Evolutionary conservation across 2,888 invertebrate species (phyloP).

Genomic region (Acleris laterana): DNA sequence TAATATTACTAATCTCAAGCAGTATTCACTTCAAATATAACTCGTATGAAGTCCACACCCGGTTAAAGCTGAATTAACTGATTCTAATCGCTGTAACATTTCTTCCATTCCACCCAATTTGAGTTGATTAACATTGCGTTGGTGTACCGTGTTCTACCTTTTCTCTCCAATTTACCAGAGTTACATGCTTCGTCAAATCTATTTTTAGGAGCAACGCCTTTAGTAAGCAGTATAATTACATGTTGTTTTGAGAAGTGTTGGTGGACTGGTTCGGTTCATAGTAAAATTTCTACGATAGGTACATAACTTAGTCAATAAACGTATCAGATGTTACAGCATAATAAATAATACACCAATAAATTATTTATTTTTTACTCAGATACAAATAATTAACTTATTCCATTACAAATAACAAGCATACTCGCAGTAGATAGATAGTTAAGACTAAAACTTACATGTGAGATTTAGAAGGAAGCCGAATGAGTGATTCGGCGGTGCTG

Average conservation of each 20-base stretch:
- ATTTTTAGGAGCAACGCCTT: constrained; percentile 52
- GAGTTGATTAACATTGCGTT: constrained; percentile 41
- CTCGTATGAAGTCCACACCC: constrained; percentile 41
- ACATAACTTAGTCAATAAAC: not conserved
- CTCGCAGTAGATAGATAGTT: no score
- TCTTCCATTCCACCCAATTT: constrained; percentile 45
- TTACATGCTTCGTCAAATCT: constrained; percentile 60
- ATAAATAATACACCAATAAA: no score
- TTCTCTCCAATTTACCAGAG: constrained; percentile 51
- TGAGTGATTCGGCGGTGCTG: constrained; percentile 29
- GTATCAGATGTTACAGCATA: no score
- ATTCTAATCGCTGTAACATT: constrained; percentile 11
- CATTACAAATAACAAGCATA: no score
- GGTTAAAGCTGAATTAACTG: constrained; percentile 41
- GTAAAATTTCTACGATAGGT: not conserved
- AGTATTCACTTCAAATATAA: not conserved
- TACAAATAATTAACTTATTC: no score
- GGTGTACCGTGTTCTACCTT: constrained; percentile 38
- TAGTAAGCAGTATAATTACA: constrained; percentile 14
- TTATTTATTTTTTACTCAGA: no score
- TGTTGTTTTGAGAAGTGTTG: constrained; percentile 10
- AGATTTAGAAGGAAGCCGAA: constrained; percentile 46
- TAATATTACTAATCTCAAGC: constrained; percentile 29
- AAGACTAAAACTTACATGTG: constrained; percentile 51
- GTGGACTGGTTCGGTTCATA: not conserved